A percentile compares a stretch with the other conserved stretches of the same genome.
Conservation (phyloP, 2,113 vertebrate genomes). For the Phainopepla nitens region DNA sequence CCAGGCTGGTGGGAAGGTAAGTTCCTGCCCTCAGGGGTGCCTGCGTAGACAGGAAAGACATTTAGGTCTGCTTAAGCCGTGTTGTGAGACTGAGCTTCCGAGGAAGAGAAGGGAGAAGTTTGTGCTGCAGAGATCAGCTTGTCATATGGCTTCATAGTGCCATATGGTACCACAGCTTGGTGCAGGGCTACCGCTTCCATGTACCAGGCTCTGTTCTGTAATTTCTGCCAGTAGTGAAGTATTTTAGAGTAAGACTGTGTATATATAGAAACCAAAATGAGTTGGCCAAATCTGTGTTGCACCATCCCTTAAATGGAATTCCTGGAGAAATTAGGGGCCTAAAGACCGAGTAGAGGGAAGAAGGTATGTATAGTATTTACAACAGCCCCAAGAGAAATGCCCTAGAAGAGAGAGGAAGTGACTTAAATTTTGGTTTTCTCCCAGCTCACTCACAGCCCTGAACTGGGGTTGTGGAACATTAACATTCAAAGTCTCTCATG, state of each 20-base stretch:
- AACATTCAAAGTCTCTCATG: neutral
- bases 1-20: neutral
- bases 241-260: neutral
- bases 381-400: neutral
- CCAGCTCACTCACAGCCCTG: neutral
- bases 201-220: neutral
- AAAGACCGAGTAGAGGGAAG: neutral
- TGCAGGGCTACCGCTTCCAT: neutral
- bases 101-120: neutral
- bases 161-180: constrained; percentile 13
- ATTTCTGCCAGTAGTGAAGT: neutral
- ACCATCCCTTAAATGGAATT: constrained; percentile 11
- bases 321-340: neutral
- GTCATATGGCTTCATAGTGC: neutral
- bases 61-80: neutral
- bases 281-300: neutral
- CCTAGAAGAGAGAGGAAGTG: neutral
- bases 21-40: neutral
- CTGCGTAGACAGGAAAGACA: neutral
- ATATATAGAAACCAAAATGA: neutral
- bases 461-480: neutral
- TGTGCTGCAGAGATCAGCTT: neutral
- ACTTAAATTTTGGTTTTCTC: neutral
- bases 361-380: neutral
- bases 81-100: neutral